phyloP scores from a whole-genome alignment of 1,140 invertebrate species.

The Danaus melanippus region DNA sequence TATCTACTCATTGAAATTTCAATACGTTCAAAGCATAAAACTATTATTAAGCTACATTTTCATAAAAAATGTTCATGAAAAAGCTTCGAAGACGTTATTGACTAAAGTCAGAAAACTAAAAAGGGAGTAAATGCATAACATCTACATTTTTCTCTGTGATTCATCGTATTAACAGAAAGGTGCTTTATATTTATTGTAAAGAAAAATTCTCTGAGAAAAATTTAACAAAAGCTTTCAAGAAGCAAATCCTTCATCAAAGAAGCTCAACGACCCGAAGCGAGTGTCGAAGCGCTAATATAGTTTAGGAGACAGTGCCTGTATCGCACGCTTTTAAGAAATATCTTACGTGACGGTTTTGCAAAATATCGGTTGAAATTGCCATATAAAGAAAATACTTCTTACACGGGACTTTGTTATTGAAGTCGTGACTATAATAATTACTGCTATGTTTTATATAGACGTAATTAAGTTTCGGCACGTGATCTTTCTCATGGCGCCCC shows the following conservation, averaged over 20 bases:
- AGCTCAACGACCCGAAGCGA: conserved; percentile 51
- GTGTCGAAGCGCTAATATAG: conserved; percentile 57
- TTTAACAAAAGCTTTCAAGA: conserved; percentile 65
- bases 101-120: conserved; percentile 7
- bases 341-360: conserved; percentile 32
- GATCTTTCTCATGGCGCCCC: no score
- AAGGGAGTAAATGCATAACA: conserved; percentile 19
- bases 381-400: conserved; percentile 17
- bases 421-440: conserved; percentile 14
- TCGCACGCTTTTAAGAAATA: conserved; percentile 34
- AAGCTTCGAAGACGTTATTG: neutral
- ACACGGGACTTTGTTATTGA: conserved; percentile 15
- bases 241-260: conserved; percentile 63
- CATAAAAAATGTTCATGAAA: neutral
- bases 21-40: no score
- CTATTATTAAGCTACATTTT: neutral
- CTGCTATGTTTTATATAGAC: neutral
- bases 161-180: conserved; percentile 23
- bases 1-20: no score
- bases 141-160: conserved; percentile 24
- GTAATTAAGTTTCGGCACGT: no score
- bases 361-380: conserved; percentile 28
- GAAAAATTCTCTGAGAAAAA: conserved; percentile 45
- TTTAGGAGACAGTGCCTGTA: conserved; percentile 52
- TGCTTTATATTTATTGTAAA: conserved; percentile 52